Percentiles rank a stretch among this genome's conserved stretches.
phyloP scores from a whole-genome alignment of 2,797 vertebrate species.

The Buphagus erythrorhynchus region DNA sequence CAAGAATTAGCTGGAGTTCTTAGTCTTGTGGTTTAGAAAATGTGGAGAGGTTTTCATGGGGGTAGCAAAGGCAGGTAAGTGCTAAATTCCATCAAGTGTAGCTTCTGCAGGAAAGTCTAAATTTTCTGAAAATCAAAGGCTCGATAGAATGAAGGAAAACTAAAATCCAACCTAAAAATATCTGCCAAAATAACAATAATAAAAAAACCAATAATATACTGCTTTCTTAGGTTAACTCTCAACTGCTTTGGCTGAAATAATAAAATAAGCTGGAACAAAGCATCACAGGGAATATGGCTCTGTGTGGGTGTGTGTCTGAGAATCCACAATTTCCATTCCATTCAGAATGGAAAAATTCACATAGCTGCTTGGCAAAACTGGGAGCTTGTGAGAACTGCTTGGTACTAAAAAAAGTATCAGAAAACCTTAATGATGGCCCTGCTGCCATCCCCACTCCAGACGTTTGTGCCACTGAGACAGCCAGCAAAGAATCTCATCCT shows the following conservation, averaged over 20 bases:
- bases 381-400: background rate
- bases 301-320: background rate
- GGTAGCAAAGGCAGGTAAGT: background rate
- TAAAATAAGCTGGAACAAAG: background rate
- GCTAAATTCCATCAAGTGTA: background rate
- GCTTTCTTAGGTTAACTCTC: background rate
- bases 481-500: background rate
- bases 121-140: background rate
- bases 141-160: background rate
- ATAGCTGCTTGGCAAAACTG: background rate
- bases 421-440: background rate
- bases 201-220: accelerated
- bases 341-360: background rate
- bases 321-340: background rate
- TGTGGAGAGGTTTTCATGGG: background rate
- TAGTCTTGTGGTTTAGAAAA: background rate
- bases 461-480: accelerated
- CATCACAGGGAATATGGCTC: background rate
- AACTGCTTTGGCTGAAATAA: background rate
- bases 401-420: background rate
- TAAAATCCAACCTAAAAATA: background rate
- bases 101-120: background rate
- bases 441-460: background rate
- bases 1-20: background rate
- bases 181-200: background rate